Evolutionary conservation across 2,888 invertebrate genomes (phyloP), one percentile per base, ranked within the genome.

Genomic region (Thereva nobilitata): DNA sequence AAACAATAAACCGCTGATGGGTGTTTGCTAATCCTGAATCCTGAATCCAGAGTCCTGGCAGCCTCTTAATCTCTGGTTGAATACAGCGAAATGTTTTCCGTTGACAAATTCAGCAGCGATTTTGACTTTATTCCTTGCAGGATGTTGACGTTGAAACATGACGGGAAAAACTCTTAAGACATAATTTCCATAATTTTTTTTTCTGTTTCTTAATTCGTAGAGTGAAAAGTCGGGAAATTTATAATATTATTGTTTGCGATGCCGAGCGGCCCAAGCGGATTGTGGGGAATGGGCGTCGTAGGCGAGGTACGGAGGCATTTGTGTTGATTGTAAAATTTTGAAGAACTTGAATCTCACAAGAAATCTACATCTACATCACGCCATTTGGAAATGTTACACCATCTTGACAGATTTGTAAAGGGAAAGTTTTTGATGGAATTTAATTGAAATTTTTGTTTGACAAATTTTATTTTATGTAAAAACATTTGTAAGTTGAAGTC

Each of bases 1-100:
- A 61, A 61, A 61, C 61, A 61, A 61, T 61, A 61, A 61, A 61
- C 61, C 61, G 61, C 61, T 61, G 61, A 61, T 61, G 61, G 61
- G 61, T 61, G 61, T 61, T 61, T 61, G 50, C 61, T 41, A 23
- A 23, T 50, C 61, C 50, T 42, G 35, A 40, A 40, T 38, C 34
- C 61, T 47, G 7, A 35, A 8, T 35, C 53, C 54, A 6, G 12
- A 35, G 12, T 5, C 55, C 55, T 12, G 23, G 23, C 23, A 2
- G 23, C 23, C 55, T 41, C 50, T 53, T 53, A 53, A 53, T 53
- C 53, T 53, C 53, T 53, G 53, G 5, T 40, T 37, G 41, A 50
- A 41, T 50, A 50, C 50, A 61, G 50, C 38, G 41, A 61, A 61
- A 50, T 61, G 61, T 61, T 61, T 61, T 61, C 61, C 61, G 61